phyloP scores from a whole-genome alignment of 2,113 vertebrate species.

The Tachysurus vachellii region DNA sequence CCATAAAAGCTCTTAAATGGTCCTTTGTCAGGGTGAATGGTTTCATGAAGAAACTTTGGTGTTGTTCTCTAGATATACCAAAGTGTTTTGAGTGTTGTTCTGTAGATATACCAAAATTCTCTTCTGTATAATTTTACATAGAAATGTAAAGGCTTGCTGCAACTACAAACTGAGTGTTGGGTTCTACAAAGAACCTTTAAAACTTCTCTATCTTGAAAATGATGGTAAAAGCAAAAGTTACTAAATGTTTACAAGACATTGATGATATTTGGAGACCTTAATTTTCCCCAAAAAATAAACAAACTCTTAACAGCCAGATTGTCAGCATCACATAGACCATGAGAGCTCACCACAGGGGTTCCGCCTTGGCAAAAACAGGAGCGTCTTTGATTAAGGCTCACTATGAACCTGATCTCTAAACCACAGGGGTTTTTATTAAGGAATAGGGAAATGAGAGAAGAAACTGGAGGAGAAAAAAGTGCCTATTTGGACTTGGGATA shows the following conservation, averaged over 20 bases:
- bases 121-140: not conserved
- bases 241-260: not conserved
- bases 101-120: not conserved
- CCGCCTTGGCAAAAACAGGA: slow-evolving; percentile 65
- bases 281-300: not conserved
- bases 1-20: no score
- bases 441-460: slow-evolving; percentile 56
- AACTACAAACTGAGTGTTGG: not conserved
- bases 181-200: not conserved
- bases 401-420: slow-evolving; percentile 59
- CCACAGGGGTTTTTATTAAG: slow-evolving; percentile 58
- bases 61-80: no score
- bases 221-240: not conserved
- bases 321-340: slow-evolving; percentile 60
- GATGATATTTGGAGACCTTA: slow-evolving; percentile 1
- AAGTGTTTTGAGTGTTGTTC: no score
- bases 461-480: slow-evolving; percentile 42
- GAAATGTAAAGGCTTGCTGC: not conserved
- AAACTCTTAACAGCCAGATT: slow-evolving; percentile 10
- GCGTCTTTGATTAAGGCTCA: slow-evolving; percentile 69
- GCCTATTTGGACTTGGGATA: slow-evolving; percentile 65
- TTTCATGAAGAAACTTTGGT: no score
- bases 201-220: not conserved
- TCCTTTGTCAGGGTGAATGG: not conserved
- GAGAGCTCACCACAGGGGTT: slow-evolving; percentile 62